Percentiles rank a stretch among this genome's conserved stretches.
Evolutionary conservation across 2,888 invertebrate genomes (phyloP).

Genomic region (Apotomis capreana): DNA sequence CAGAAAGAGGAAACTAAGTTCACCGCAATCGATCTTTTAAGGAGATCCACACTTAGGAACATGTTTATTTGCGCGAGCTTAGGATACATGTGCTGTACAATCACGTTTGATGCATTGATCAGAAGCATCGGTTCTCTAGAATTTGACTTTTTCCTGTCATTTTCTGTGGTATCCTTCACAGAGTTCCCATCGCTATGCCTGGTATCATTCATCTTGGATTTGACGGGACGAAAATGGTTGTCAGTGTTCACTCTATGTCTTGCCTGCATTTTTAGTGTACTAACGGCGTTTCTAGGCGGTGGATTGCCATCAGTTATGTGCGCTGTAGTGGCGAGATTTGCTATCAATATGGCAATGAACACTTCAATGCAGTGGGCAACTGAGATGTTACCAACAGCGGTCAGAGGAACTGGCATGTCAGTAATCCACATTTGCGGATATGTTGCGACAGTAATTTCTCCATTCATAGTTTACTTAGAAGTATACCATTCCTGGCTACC

Average conservation of each 20-base stretch:
- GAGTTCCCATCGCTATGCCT: slow-evolving; percentile 66
- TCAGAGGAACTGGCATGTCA: slow-evolving; percentile 64
- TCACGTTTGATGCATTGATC: slow-evolving; percentile 65
- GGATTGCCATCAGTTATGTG: slow-evolving; percentile 64
- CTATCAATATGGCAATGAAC: slow-evolving; percentile 63
- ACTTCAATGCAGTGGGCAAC: slow-evolving; percentile 66
- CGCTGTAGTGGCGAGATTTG: slow-evolving; percentile 66
- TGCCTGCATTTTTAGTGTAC: slow-evolving; percentile 58
- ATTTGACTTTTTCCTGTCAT: slow-evolving; percentile 69
- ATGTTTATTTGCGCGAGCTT: slow-evolving; percentile 61
- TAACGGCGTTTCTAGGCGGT: slow-evolving; percentile 57
- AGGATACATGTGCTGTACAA: slow-evolving; percentile 59
- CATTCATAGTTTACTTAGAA: slow-evolving; percentile 68
- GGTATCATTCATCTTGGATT: slow-evolving; percentile 63
- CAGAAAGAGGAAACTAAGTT: slow-evolving; percentile 46
- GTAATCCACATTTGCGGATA: slow-evolving; percentile 67
- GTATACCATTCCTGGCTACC: slow-evolving; percentile 63
- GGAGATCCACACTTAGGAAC: slow-evolving; percentile 56
- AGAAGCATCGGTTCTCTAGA: slow-evolving; percentile 62
- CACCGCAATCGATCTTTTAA: slow-evolving; percentile 57
- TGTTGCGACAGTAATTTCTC: slow-evolving; percentile 62
- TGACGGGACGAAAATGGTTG: slow-evolving; percentile 63
- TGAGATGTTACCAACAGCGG: slow-evolving; percentile 67
- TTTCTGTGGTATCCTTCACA: slow-evolving; percentile 66
- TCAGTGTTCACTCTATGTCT: slow-evolving; percentile 50